Percentiles rank a stretch among this genome's conserved stretches.
These are phyloP conservation scores for Brachystomella parvula DNA, from an alignment of 1,140 invertebrate genomes.

Conservation along the genomic window DNA sequence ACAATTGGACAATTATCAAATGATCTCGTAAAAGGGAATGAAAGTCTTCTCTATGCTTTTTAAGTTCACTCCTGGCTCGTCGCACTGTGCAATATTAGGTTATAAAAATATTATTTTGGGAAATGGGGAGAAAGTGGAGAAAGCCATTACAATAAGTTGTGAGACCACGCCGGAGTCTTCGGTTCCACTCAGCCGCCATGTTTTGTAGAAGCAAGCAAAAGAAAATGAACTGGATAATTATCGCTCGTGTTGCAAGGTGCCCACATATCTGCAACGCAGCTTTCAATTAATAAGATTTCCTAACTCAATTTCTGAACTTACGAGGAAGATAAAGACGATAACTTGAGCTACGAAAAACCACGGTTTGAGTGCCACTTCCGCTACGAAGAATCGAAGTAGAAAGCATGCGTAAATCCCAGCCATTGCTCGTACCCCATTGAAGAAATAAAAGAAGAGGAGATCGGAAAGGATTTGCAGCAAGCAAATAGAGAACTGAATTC, in stretches of 20 bases:
- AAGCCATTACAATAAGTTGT: not conserved
- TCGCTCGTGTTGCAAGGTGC: not conserved
- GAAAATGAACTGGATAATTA: not conserved
- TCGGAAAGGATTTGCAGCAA: not conserved
- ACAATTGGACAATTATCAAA: conserved; percentile 12
- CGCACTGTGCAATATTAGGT: not conserved
- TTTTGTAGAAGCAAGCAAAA: conserved; percentile 1
- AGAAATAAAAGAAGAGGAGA: not conserved
- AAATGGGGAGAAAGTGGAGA: not conserved
- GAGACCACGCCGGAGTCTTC: not conserved
- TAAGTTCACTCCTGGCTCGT: not conserved
- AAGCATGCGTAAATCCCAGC: not conserved
- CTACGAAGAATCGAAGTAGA: not conserved
- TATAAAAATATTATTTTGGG: not conserved
- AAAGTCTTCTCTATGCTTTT: not conserved
- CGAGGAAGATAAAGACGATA: not conserved
- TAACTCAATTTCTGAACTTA: not conserved
- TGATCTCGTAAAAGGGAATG: not conserved
- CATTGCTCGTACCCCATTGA: not conserved
- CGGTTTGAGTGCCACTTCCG: not conserved
- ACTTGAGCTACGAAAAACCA: not conserved
- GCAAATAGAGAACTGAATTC: not conserved
- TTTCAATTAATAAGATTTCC: too few species aligned
- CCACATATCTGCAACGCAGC: conserved; percentile 9
- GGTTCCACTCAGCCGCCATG: not conserved